Conservation (phyloP, 2,888 invertebrate species). For the Ceraclea dissimilis region DNA sequence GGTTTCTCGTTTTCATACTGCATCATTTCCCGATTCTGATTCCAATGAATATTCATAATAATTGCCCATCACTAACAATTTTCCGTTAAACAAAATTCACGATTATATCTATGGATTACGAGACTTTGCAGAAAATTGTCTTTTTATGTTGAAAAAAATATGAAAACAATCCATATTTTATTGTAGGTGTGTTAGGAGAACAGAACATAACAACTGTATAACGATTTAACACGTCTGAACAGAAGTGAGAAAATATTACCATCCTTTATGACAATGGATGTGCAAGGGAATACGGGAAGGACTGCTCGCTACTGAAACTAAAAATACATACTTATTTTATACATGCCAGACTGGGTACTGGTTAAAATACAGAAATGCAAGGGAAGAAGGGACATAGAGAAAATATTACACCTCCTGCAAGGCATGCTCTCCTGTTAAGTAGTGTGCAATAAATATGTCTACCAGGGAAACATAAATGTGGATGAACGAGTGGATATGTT, state of each 20-base stretch:
- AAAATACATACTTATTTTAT: too few species aligned
- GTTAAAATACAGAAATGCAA: conserved; percentile 15
- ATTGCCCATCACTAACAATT: conserved; percentile 20
- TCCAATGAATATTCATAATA: background rate
- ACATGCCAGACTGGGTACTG: too few species aligned
- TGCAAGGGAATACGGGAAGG: conserved; percentile 11
- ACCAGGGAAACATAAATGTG: conserved; percentile 9
- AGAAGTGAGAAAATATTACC: conserved; percentile 25
- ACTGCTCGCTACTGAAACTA: too few species aligned
- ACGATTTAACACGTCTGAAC: conserved; percentile 23
- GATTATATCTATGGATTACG: background rate
- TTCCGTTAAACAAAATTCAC: conserved; percentile 15
- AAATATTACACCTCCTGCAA: conserved; percentile 2
- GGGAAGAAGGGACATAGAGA: background rate
- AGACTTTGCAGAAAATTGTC: background rate
- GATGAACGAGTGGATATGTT: conserved; percentile 19
- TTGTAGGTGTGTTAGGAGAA: too few species aligned
- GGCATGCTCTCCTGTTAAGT: conserved; percentile 15
- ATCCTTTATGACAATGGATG: conserved; percentile 25
- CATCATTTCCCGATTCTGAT: background rate
- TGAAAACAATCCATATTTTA: too few species aligned
- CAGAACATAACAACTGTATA: conserved; percentile 17
- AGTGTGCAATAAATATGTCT: conserved; percentile 19
- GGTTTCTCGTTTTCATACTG: background rate
- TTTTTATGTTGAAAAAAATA: too few species aligned